Conservation (phyloP, 2,113 vertebrate species). For the Hemicordylus capensis region DNA sequence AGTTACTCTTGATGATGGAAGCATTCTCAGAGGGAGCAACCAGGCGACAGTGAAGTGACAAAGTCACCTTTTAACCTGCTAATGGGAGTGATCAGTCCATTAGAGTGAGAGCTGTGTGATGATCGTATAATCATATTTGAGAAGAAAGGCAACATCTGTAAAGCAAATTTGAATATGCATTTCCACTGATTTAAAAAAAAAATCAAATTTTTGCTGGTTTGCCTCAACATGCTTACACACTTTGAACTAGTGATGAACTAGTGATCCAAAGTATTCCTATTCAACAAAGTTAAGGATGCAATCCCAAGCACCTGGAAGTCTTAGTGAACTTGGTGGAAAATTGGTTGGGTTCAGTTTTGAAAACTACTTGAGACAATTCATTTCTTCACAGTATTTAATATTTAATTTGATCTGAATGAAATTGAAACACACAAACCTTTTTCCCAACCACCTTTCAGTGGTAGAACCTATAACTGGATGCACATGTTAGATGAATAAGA, state of each 20-base stretch:
- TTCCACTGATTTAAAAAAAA: not conserved
- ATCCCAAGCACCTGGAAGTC: not conserved
- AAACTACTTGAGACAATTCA: not conserved
- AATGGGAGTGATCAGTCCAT: constrained; percentile 51
- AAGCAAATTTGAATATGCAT: not conserved
- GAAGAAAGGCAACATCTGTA: constrained; percentile 4
- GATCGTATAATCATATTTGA: not conserved
- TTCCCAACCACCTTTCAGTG: not conserved
- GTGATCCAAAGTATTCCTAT: not conserved
- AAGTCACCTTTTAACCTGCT: not conserved
- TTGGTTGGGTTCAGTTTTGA: not conserved
- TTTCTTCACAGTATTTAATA: not conserved
- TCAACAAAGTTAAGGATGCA: not conserved
- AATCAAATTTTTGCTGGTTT: not conserved
- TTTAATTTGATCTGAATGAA: not conserved
- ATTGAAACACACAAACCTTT: not conserved
- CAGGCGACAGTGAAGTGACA: constrained; percentile 10
- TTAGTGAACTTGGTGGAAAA: not conserved
- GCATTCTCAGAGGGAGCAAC: constrained; percentile 34
- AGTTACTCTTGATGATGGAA: constrained; percentile 22
- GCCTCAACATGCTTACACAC: not conserved
- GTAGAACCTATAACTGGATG: not conserved
- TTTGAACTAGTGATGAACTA: too few relatives aligned
- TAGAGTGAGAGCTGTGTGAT: constrained; percentile 8
- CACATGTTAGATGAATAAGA: not conserved